Conservation (phyloP, 2,113 vertebrate species). For the Platichthys flesus region DNA sequence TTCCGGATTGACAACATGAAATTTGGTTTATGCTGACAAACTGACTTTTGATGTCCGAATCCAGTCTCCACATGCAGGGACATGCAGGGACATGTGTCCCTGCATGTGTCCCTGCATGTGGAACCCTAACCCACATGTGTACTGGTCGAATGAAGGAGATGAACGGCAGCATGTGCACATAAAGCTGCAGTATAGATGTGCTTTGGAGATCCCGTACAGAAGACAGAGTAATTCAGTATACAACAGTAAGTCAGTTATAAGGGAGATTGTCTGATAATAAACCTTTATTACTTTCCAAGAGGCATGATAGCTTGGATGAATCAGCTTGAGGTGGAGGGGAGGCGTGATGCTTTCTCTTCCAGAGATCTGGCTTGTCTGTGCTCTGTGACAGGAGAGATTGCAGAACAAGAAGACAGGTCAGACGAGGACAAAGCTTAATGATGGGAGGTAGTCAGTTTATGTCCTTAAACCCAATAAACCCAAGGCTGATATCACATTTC, state of each 20-base stretch:
- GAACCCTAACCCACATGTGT: no score
- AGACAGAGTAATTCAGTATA: not conserved
- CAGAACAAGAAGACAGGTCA: not conserved
- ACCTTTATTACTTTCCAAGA: not conserved
- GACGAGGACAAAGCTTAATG: not conserved
- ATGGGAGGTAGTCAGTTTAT: not conserved
- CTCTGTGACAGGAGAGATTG: not conserved
- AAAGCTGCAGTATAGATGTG: not conserved
- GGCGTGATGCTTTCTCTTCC: not conserved
- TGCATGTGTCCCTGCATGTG: no score
- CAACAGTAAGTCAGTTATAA: not conserved
- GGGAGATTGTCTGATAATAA: not conserved
- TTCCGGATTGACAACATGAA: conserved; percentile 1
- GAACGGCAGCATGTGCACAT: not conserved
- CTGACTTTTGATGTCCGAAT: not conserved
- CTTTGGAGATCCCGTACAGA: not conserved
- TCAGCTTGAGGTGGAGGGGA: not conserved
- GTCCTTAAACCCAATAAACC: not conserved
- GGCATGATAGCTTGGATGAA: not conserved
- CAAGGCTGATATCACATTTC: no score
- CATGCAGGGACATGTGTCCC: no score
- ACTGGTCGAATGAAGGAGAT: not conserved
- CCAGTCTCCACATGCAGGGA: not conserved
- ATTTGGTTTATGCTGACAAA: not conserved
- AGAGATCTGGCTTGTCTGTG: not conserved